Evolutionary conservation across 2,888 invertebrate genomes (phyloP), one percentile per base, ranked within the genome.

Genomic region (Taphrorychus bicolor): DNA sequence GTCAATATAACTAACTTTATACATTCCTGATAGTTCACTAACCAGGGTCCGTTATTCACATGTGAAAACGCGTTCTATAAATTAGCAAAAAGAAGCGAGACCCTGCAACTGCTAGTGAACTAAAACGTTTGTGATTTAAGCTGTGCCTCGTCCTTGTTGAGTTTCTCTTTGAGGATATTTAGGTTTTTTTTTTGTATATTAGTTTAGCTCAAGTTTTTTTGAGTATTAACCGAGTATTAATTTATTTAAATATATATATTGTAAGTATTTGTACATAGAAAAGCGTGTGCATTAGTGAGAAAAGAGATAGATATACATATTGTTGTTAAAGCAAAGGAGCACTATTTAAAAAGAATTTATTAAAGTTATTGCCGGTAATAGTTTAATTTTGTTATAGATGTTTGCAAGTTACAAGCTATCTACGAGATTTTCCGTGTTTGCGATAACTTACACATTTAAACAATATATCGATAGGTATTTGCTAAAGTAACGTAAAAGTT

Each of bases 121-220:
- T 66, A 58, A 21, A 21, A 40, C 24, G 21, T 51, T 57, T 66
- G 66, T 66, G 66, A 66, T 66, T 56, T 51, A 60, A 66, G 66
- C 61, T 61, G 66, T 66, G 66, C 66, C 66, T 66, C 61, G 51
- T 59, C 22, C 52, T 52, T 14, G 52, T 52, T 52, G 22, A 52
- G 32, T 32, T 32, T 32, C 32, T 32, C 32, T 11, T 32, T 32
- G 11, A 32, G 32, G n/a, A n/a, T 32, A 32, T 32, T 32, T 32
- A 32, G n/a, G n/a, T n/a, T 32, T 32, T 32, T 32, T 32, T 32
- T 32, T 32, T 32, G 3, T 32, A 32, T 32, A 32, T 9, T 32
- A 9, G 7, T 32, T 32, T 11, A 32, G 32, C 32, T 32, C 1
- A 32, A 32, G 32, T 32, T 32, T 7, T 11, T 11, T 32, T 32